Base-by-base conservation (phyloP, 2,888 invertebrate species). In the Bombyx huttoni region DNA sequence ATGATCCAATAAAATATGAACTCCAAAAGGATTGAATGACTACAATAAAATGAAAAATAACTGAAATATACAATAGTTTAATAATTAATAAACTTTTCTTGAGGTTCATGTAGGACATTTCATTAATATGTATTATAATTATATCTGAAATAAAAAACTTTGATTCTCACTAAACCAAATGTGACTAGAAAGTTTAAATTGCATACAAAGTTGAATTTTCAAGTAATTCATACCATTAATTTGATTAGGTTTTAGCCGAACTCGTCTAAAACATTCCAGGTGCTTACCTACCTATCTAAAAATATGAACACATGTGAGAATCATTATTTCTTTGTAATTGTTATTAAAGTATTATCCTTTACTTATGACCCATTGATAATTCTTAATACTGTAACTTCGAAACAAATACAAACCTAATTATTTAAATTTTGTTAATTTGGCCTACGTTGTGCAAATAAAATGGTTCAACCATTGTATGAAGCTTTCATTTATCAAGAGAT, bases 1-100 rank as follows among this genome's bases (percentile, higher is more conserved):
- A n/a, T 53, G 53, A 53, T 53, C 49, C 46, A 46, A 49, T 52
- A 52, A 33, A 40, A 48, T 52, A 34, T 12, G 50, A 40, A 50
- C 24, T 47, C 40, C 33, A 13, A 47, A 48, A 49, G 40, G 47
- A 24, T 52, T 50, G 13, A 40, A 40, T 40, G 8, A 40, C 12
- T 5, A 24, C 24, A 40, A 40, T 40, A 40, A 40, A 40, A 40
- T 10, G 7, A 40, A 10, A 40, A 2, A 40, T 7, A 40, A 24
- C 24, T 24, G 24, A 24, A 24, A 24, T 24, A 24, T 12, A n/a
- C n/a, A n/a, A n/a, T n/a, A 5, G 7, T 40, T 40, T 12, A 24
- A 24, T 40, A 40, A 40, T 40, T 10, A 40, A 40, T 12, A 35
- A 13, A 34, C 45, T 50, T 34, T 12, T 14, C 45, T 14, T 45